A percentile compares a stretch with the other conserved stretches of the same genome.
Conservation (phyloP, 2,888 invertebrate genomes). For the Drosophila hamatofila region DNA sequence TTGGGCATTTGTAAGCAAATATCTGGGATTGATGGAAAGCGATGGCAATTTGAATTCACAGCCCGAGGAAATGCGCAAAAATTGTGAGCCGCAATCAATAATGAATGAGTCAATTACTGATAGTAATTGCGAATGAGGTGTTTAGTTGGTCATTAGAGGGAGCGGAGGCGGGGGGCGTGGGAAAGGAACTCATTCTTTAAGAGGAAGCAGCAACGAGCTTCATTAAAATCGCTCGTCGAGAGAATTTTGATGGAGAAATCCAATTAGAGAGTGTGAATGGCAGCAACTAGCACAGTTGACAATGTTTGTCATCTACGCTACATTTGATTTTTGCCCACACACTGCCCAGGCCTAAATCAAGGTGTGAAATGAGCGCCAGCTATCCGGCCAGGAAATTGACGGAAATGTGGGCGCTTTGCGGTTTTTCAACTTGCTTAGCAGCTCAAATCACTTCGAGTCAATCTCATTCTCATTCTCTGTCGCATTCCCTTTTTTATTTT, state of each 20-base stretch:
- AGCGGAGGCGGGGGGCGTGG: not conserved
- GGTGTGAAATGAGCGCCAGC: not conserved
- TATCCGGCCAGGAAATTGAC: constrained; percentile 50
- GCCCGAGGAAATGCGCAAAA: constrained; percentile 25
- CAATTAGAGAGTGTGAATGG: constrained; percentile 32
- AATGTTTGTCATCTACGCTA: constrained; percentile 65
- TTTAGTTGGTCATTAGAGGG: not conserved
- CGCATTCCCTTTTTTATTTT: not conserved
- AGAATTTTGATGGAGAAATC: constrained; percentile 2
- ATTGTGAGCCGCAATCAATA: constrained; percentile 29
- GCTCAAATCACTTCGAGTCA: constrained; percentile 26
- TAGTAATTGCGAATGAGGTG: constrained; percentile 1
- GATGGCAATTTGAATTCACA: constrained; percentile 38
- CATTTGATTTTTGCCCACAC: constrained; percentile 49
- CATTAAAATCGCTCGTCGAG: constrained; percentile 30
- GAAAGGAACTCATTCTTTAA: too few species aligned
- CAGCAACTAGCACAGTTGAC: constrained; percentile 43
- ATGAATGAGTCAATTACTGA: constrained; percentile 53
- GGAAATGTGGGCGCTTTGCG: constrained; percentile 49
- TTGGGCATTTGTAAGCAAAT: constrained; percentile 33
- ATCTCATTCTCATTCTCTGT: too few species aligned
- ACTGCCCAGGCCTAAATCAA: constrained; percentile 30
- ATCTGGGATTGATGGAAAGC: constrained; percentile 11
- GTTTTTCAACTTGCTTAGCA: constrained; percentile 31
- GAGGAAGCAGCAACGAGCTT: constrained; percentile 3